Evolutionary conservation across 2,797 vertebrate species (phyloP), one percentile per base, ranked within the genome.

Genomic region (Chromis chromis): DNA sequence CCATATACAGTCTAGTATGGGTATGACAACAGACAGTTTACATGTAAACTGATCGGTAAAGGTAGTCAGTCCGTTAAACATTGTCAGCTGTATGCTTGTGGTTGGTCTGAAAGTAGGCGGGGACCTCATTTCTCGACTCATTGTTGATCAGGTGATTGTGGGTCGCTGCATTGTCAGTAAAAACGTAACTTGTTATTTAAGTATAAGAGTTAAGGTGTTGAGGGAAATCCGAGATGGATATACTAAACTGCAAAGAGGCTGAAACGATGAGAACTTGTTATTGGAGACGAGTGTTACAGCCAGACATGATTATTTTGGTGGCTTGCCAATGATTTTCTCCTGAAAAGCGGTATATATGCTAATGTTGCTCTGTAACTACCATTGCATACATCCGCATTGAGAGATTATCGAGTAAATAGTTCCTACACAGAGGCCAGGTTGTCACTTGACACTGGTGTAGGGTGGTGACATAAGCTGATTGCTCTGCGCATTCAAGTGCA

Each of bases 21-120:
- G 0, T 28, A 53, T 78, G 71, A 49, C 74, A 71, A n/a, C 2
- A n/a, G 0, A 24, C 11, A 54, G 13, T 54, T 50, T 14, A 46
- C 28, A 16, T 3, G 16, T 49, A 49, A 59, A 27, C 76, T 69
- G 46, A 36, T 22, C 36, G 46, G 4, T 22, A 40, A 69, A 69
- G 21, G 24, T 55, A 72, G 52, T 25, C 24, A 48, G 40, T 58
- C 27, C 46, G 52, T 27, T 52, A 22, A 70, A 36, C 53, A 25
- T 72, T 56, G 19, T 71, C 54, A 52, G 56, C 40, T 53, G 55
- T 31, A 4, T 79, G 66, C 48, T 70, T 84, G 25, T 87, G 72
- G 59, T 69, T 76, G 56, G 58, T 21, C 58, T 77, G 9, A 57
- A 81, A 85, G 89, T 78, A 90, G 90, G 89, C 83, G 88, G 79